Evolutionary conservation across 1,140 invertebrate genomes (phyloP).

Genomic region (Aphelenchoides fujianensis): DNA sequence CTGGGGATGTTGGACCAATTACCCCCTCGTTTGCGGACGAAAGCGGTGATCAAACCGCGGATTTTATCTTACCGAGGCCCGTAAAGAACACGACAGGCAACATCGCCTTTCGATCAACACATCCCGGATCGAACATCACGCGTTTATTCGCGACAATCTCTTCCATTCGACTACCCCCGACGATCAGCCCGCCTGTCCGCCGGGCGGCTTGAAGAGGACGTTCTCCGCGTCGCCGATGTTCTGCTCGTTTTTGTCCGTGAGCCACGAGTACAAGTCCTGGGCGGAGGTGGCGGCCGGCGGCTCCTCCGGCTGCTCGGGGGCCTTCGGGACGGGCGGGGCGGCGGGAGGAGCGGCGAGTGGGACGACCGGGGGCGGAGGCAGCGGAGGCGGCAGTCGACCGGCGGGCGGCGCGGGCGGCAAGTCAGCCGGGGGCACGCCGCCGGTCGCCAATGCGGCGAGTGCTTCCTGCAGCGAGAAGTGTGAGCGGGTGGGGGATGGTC

Average conservation of each 20-base stretch:
- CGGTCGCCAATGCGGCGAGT: background rate
- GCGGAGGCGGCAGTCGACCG: background rate
- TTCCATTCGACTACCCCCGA: too few relatives aligned
- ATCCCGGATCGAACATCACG: too few relatives aligned
- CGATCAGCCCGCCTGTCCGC: too few relatives aligned
- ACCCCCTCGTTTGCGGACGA: too few relatives aligned
- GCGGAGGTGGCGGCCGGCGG: background rate
- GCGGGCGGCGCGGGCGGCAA: background rate
- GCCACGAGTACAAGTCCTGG: background rate
- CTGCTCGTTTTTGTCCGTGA: background rate
- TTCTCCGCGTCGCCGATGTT: background rate
- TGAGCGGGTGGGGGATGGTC: background rate
- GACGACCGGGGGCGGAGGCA: background rate
- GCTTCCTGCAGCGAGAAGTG: background rate
- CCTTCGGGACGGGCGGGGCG: background rate
- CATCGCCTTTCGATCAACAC: too few relatives aligned
- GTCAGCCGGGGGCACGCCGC: background rate
- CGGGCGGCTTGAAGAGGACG: background rate
- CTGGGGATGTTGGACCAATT: too few relatives aligned
- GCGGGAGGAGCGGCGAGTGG: background rate
- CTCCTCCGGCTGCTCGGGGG: background rate
- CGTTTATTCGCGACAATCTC: too few relatives aligned
- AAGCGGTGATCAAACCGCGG: too few relatives aligned
- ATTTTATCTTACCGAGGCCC: too few relatives aligned
- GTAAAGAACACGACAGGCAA: too few relatives aligned